Base-by-base conservation (phyloP, 2,797 vertebrate species). In the Chiroxiphia lanceolata region DNA sequence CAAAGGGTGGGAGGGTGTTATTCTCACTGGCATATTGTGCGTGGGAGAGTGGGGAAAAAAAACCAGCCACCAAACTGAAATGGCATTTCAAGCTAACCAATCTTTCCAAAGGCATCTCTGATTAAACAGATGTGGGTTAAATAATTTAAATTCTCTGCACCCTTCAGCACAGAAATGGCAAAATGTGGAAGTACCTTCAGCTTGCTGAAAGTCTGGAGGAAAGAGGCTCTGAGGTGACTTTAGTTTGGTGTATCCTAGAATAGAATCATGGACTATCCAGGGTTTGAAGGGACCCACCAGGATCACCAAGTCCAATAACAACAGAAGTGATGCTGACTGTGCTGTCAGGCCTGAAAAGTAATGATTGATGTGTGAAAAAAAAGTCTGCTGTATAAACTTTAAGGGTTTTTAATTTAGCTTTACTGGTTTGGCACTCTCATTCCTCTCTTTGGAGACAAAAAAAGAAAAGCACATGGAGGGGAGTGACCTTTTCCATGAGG, bases 111-210 rank as follows among this genome's bases (percentile, higher is more conserved):
- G 42, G 59, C 31, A 13, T 6, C 74, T 47, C 3, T 38, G 70
- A 68, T 89, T 17, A 53, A 93, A 57, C 92, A 95, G 91, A 76
- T 96, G 83, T 77, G 87, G 34, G 11, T 40, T 50, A 19, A 88
- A 60, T 45, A 7, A 64, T 74, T 57, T 4, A 18, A 74, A 34
- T 60, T 42, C 34, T 4, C 47, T 45, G 44, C 15, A 1, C 51
- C 34, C 40, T 70, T 76, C 33, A 1, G 18, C 27, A 1, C 0
- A 8, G 80, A 21, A 72, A 61, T 7, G 38, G 23, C 20, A 26
- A 40, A 44, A 59, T 21, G 1, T 5, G 50, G 7, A 64, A 60
- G 78, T 10, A 10, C 44, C 15, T 0, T 3, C 2, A 44, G 6
- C 67, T 63, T 68, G 51, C 70, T 38, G 3, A 0, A 27, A 75